A percentile compares a stretch with the other conserved stretches of the same genome.
These are phyloP conservation scores for Columba guinea DNA, from an alignment of 2,797 vertebrate species.

Conservation along the genomic window DNA sequence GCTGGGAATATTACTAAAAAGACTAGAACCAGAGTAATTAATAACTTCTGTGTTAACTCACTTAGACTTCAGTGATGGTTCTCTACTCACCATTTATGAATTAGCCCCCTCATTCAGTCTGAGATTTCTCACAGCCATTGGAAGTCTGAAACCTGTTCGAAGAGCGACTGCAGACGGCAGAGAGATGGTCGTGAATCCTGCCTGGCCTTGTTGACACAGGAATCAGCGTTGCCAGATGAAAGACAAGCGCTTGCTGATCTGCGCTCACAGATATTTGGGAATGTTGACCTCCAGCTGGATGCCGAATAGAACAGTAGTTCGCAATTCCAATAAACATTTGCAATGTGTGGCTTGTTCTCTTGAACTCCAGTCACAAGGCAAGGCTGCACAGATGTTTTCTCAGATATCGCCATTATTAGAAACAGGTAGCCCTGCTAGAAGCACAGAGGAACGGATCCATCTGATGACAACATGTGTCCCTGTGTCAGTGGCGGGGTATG, in stretches of 20 bases:
- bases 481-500: slow-evolving; percentile 7
- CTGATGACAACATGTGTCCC: slow-evolving; percentile 32
- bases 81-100: not conserved
- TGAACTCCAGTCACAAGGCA: not conserved
- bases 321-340: slow-evolving; percentile 30
- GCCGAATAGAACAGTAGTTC: slow-evolving; percentile 38
- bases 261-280: not conserved
- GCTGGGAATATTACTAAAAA: not conserved
- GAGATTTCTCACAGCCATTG: not conserved
- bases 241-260: slow-evolving; percentile 32
- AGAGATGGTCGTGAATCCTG: not conserved
- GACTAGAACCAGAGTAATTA: not conserved
- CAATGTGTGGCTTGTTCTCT: slow-evolving; percentile 9
- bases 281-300: slow-evolving; percentile 9
- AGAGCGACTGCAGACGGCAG: not conserved
- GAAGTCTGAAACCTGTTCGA: not conserved
- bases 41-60: not conserved
- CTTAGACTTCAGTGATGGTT: not conserved
- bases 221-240: slow-evolving; percentile 36
- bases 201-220: not conserved
- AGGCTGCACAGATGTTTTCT: slow-evolving; percentile 51
- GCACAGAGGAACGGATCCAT: not conserved
- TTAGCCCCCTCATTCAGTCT: not conserved
- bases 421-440: slow-evolving; percentile 42
- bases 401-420: slow-evolving; percentile 32